Conservation (phyloP, 1,140 invertebrate genomes). For the Calliphora vicina region DNA sequence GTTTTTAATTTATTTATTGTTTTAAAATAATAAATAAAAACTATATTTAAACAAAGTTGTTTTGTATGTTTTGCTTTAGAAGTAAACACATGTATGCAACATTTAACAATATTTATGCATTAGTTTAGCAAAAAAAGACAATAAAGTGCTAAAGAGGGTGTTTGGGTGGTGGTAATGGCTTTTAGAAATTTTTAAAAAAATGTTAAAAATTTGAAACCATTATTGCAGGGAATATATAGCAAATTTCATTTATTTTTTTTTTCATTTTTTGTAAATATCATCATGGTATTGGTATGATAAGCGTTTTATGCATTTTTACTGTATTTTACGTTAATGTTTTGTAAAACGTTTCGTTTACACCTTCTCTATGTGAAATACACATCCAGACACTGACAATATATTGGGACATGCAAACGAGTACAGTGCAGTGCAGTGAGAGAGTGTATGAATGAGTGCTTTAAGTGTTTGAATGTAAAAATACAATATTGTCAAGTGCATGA, state of each 20-base stretch:
- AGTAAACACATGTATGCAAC: background rate
- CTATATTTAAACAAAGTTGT: background rate
- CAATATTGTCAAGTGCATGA: slow-evolving; percentile 30
- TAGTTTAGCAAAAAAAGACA: background rate
- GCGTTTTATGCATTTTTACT: background rate
- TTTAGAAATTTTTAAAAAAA: background rate
- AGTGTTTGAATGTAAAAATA: background rate
- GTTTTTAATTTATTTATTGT: background rate
- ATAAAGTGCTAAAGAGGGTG: background rate
- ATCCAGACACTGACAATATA: background rate
- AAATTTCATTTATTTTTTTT: background rate
- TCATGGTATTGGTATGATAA: background rate
- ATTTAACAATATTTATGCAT: background rate
- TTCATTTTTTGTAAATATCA: background rate
- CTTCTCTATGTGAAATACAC: background rate
- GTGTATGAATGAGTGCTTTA: background rate
- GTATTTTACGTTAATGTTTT: slow-evolving; percentile 25
- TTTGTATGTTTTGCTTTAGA: too few species aligned
- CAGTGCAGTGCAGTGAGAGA: too few species aligned
- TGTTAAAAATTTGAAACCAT: background rate
- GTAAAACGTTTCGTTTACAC: slow-evolving; percentile 33
- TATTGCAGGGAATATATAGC: background rate
- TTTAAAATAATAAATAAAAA: background rate
- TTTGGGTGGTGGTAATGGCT: too few species aligned
- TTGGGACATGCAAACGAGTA: too few species aligned